Evolutionary conservation across 92 coral and sea anemone genomes (phyloP).

Genomic region (Parazoanthus atlanticus): DNA sequence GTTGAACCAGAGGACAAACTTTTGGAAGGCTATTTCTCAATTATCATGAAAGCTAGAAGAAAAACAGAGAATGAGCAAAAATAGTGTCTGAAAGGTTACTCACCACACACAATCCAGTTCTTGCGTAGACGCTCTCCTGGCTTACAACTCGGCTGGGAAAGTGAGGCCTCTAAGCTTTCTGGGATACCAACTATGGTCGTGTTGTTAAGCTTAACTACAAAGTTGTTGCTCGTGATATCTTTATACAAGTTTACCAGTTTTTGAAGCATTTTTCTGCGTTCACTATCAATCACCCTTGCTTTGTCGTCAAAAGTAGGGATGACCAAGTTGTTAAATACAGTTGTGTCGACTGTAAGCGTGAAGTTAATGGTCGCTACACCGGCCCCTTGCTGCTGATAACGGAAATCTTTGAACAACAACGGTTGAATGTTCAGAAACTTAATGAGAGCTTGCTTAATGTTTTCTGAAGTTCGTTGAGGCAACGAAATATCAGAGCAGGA

Average conservation of each 20-base stretch:
- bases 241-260: conserved; percentile 2
- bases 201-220: conserved; percentile 5
- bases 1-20: too few relatives aligned
- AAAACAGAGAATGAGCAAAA: neutral
- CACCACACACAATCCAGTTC: conserved; percentile 61
- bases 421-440: neutral
- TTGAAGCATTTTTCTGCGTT: conserved; percentile 36
- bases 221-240: conserved; percentile 11
- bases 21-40: too few relatives aligned
- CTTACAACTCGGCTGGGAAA: conserved; percentile 43
- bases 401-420: conserved; percentile 1
- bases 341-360: conserved; percentile 4
- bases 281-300: conserved; percentile 21
- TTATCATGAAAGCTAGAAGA: too few relatives aligned
- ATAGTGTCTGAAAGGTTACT: conserved; percentile 1
- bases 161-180: conserved; percentile 32
- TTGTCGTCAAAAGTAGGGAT: conserved; percentile 40
- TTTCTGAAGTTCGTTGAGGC: conserved; percentile 7
- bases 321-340: conserved; percentile 6
- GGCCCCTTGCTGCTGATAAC: conserved; percentile 14
- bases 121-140: conserved; percentile 40
- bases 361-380: conserved; percentile 18
- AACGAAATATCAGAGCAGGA: neutral
- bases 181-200: conserved; percentile 25
- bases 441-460: neutral